Conservation (phyloP, 2,888 invertebrate genomes). For the Byasa hedistus region DNA sequence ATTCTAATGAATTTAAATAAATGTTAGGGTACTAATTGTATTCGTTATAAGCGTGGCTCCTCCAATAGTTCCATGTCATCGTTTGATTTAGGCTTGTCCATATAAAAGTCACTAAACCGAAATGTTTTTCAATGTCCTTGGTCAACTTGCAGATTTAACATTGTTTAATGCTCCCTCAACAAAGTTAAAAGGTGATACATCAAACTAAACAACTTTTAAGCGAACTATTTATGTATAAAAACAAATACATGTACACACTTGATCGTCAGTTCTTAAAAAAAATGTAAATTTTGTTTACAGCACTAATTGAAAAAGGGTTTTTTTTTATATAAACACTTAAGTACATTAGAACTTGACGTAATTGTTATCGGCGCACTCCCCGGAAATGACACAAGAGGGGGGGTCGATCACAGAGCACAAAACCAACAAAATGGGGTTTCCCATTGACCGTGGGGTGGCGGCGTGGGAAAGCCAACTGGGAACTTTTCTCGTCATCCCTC, state of each 20-base stretch:
- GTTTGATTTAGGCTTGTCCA: too few species aligned
- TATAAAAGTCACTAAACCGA: too few species aligned
- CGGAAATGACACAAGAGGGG: conserved; percentile 62
- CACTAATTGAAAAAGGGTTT: background rate
- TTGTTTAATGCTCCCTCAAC: background rate
- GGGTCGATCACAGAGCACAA: conserved; percentile 63
- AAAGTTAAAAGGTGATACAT: background rate
- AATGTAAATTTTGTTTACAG: background rate
- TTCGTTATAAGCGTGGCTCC: too few species aligned
- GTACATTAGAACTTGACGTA: conserved; percentile 35
- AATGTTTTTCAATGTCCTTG: too few species aligned
- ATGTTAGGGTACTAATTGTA: too few species aligned
- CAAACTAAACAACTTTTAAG: background rate
- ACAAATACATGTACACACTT: background rate
- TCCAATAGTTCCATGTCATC: too few species aligned
- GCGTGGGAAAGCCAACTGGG: conserved; percentile 71
- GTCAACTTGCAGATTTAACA: too few species aligned
- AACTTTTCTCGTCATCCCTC: conserved; percentile 67
- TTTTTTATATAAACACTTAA: conserved; percentile 25
- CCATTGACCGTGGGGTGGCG: conserved; percentile 53
- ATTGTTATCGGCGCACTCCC: conserved; percentile 41
- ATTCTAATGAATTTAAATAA: too few species aligned
- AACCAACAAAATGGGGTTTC: conserved; percentile 73
- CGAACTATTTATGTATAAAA: background rate
- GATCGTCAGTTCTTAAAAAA: background rate